phyloP scores from a whole-genome alignment of 2,797 vertebrate species.

The Myotis planiceps region DNA sequence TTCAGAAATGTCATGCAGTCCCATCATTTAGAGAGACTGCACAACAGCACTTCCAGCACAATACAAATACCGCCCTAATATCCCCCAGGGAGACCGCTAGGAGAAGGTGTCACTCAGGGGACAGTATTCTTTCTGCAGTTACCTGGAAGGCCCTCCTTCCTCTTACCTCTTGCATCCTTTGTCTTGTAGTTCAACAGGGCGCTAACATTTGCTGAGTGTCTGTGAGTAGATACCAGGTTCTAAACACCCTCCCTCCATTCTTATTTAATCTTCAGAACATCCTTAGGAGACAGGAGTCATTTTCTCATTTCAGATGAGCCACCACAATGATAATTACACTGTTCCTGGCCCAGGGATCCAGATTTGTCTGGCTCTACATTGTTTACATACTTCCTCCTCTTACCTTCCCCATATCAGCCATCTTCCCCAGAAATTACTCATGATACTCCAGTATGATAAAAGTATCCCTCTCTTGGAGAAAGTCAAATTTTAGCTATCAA shows the following conservation, averaged over 20 bases:
- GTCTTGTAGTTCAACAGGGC: background rate
- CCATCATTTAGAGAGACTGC: background rate
- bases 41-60: background rate
- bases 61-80: background rate
- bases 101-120: background rate
- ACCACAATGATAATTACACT: slow-evolving; percentile 25
- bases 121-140: background rate
- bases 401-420: background rate
- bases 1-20: background rate
- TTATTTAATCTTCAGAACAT: slow-evolving; percentile 19
- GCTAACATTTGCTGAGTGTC: background rate
- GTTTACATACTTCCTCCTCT: slow-evolving; percentile 31
- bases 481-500: background rate
- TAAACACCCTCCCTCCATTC: background rate
- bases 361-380: slow-evolving; percentile 50
- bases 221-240: background rate
- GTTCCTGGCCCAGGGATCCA: slow-evolving; percentile 35
- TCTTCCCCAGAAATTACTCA: slow-evolving; percentile 41
- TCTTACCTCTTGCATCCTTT: background rate
- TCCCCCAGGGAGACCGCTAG: background rate
- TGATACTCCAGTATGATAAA: background rate
- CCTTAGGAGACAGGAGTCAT: background rate
- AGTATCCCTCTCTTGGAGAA: slow-evolving; percentile 4
- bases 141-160: background rate
- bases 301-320: slow-evolving; percentile 50